Base-by-base conservation (phyloP, 2,888 invertebrate genomes). In the Vandiemenella viatica region DNA sequence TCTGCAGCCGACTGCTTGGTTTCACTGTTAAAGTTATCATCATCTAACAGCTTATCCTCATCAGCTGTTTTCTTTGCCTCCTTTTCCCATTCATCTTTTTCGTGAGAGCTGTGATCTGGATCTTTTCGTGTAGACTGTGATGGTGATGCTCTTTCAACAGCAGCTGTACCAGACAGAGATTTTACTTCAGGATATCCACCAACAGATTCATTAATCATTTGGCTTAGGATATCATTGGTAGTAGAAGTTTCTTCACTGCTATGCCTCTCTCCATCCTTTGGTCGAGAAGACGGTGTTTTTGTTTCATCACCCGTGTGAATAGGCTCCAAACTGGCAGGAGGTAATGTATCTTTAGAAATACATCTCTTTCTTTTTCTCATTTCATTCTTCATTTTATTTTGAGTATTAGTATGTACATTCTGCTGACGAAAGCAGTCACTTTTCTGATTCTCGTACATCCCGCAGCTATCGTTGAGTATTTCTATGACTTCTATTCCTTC, bases 141-240 rank as follows among this genome's bases (percentile, higher is more conserved):
- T n/a, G n/a, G n/a, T 32, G 32, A 13, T 2, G 32, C n/a, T 10
- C 32, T n/a, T 32, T 10, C 3, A 13, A 13, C n/a, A 32, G 10
- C 32, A 10, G 10, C 32, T 32, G 3, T 32, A 10, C 32, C 32
- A 32, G 32, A 7, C 10, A 22, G 21, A 43, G 22, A 21, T 43
- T 21, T 21, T 43, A 17, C 15, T 20, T 40, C 18, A 18, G 18
- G 15, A 20, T 20, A 40, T 20, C 16, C 20, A 18, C 40, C 5
- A 20, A 19, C 40, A 21, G 53, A 55, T n/a, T 60, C 58, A 46
- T 66, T 66, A 42, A 67, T 66, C 38, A 67, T 65, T 55, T 66
- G 66, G 57, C 66, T 67, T n/a, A 68, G 59, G 38, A 64, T 63
- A 56, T 64, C 66, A 6, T 66, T 67, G 15, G 68, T 68, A 2